A percentile compares a stretch with the other conserved stretches of the same genome.
phyloP scores from a whole-genome alignment of 2,888 invertebrate genomes.

The Hofmannophila pseudospretella region DNA sequence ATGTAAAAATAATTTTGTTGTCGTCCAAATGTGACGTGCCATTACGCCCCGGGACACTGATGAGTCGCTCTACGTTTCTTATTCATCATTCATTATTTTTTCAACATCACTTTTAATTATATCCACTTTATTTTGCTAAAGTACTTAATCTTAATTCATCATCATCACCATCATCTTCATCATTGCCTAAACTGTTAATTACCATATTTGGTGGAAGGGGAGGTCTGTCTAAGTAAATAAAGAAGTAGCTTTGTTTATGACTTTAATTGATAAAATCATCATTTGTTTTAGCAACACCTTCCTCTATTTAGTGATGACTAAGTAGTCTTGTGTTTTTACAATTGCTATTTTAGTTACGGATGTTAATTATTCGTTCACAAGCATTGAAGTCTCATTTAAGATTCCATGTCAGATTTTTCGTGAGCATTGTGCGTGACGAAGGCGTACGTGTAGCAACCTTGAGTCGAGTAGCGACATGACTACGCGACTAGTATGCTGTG shows the following conservation, averaged over 20 bases:
- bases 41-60: conserved; percentile 33
- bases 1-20: conserved; percentile 36
- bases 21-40: conserved; percentile 36
- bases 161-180: no score
- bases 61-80: conserved; percentile 29
- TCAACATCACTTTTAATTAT: conserved; percentile 34
- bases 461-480: conserved; percentile 29
- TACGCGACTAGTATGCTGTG: conserved; percentile 45
- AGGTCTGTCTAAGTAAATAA: no score
- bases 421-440: conserved; percentile 35
- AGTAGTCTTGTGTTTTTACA: no score
- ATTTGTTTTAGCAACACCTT: no score
- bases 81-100: conserved; percentile 40
- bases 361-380: conserved; percentile 3
- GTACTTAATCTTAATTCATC: no score
- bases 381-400: conserved; percentile 27
- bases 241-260: no score
- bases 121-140: not conserved
- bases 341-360: not conserved
- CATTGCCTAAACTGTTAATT: no score
- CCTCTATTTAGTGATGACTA: no score
- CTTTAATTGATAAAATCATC: no score
- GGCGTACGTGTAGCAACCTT: conserved; percentile 30
- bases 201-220: no score
- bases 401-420: conserved; percentile 38